Evolutionary conservation across 2,888 invertebrate genomes (phyloP), one percentile per base, ranked within the genome.

Genomic region (Zaprionus lineosus): DNA sequence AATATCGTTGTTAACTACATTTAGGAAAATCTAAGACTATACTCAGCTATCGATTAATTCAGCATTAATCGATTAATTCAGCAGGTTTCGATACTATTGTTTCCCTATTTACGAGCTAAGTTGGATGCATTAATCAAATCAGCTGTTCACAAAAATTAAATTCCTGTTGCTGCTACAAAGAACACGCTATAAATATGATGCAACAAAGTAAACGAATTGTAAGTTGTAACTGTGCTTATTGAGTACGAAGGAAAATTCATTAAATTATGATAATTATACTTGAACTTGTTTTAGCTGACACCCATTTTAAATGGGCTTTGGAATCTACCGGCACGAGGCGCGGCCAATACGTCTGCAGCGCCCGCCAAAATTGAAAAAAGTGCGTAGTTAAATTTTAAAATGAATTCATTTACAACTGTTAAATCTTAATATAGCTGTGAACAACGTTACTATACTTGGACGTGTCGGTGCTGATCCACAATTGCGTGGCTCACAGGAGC

Each of bases 391-490:
- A 15, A n/a, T n/a, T n/a, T 7, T n/a, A 1, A 15, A 8, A 6
- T 8, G 0, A 24, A 15, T 43, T 1, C 1, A 11, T 15, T 19
- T 44, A 4, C 34, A 24, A 40, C 36, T 1, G n/a, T n/a, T n/a
- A n/a, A n/a, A n/a, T n/a, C n/a, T n/a, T n/a, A n/a, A n/a, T n/a
- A n/a, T 24, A 95, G 95, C 96, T 44, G 90, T 98, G 44, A 98
- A 98, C 90, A 93, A 93, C 89, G 95, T 97, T 0, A 95, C 94
- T 14, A 90, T 98, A 28, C 89, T 98, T 47, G 98, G 98, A 2
- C 92, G 98, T 87, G 95, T 95, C 28, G 98, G 98, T 0, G 94
- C 92, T n/a, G 95, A 96, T 88, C 97, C 98, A 1, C 96, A 97
- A 88, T 93, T 94, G 86, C 93, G 96, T 70, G 98, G 98, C 1